Evolutionary conservation across 2,888 invertebrate species (phyloP), one percentile per base, ranked within the genome.

Genomic region (Drosophila putrida): DNA sequence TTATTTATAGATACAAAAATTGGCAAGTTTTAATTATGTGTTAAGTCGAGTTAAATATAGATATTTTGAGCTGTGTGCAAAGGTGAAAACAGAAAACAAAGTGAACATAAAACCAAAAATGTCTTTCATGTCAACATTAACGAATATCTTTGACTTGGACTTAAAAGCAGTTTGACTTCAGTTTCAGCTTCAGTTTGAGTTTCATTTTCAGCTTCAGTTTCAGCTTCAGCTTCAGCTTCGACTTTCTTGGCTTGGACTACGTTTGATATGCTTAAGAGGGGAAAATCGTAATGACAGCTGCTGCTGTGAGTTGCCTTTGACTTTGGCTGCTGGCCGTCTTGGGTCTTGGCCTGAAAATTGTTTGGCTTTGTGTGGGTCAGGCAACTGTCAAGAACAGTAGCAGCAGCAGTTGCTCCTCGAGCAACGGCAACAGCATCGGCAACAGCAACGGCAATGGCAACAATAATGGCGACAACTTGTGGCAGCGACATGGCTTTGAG

Each of bases 331-430:
- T 11, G 28, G 44, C 33, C 15, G 28, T 10, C 44, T 20, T 57
- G 57, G 54, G 47, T n/a, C 28, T 33, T 46, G 44, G 57, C 36
- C 50, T 50, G 58, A 39, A 76, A 65, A 71, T 66, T 59, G 53
- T 58, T 75, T 59, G 67, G 60, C 75, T 70, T 77, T 74, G 78
- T 68, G 50, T 51, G 67, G 65, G 62, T 44, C 68, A 78, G 60
- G 51, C 53, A 70, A 76, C 80, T 82, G 80, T 70, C 80, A 66
- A 47, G 57, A 51, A 33, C 76, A 78, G 71, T 11, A 53, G 25
- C 43, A 58, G 25, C 43, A 58, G 20, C 20, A 20, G 20, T 20
- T 20, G 28, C 63, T 41, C 6, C 33, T 46, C 9, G 31, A 59
- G 53, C 44, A 35, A 5, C 43, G 38, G 9, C 51, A 57, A 15